These are phyloP conservation scores for Mythimna vitellina DNA, from an alignment of 2,888 invertebrate species.

Conservation along the genomic window DNA sequence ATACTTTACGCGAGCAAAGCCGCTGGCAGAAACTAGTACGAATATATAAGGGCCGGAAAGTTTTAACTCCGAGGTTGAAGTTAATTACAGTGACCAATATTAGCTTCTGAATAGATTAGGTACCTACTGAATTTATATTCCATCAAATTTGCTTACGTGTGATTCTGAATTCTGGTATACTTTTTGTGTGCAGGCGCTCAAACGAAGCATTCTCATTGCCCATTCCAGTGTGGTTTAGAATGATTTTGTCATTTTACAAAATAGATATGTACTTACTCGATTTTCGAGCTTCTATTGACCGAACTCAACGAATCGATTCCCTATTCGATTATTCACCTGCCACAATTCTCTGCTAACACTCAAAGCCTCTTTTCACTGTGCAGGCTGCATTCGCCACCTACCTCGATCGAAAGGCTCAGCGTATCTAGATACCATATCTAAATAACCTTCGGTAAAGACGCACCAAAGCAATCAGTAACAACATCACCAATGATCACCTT, in stretches of 20 bases:
- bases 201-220: not conserved
- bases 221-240: no score
- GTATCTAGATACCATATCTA: constrained; percentile 33
- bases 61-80: not conserved
- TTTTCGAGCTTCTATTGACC: no score
- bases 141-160: not conserved
- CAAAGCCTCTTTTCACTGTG: not conserved
- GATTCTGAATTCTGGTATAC: not conserved
- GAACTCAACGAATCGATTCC: not conserved
- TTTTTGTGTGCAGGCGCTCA: not conserved
- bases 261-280: no score
- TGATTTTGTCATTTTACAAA: no score
- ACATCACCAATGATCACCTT: constrained; percentile 47
- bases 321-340: not conserved
- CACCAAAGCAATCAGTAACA: constrained; percentile 49
- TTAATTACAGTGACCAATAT: not conserved
- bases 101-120: not conserved
- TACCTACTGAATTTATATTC: not conserved
- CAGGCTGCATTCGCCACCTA: constrained; percentile 5
- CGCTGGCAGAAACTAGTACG: no score
- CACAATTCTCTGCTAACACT: not conserved
- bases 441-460: constrained; percentile 36
- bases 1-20: no score
- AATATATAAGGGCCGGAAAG: not conserved
- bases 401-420: not conserved